Evolutionary conservation across 2,888 invertebrate genomes (phyloP), one percentile per base, ranked within the genome.

Genomic region (Nomada flava): DNA sequence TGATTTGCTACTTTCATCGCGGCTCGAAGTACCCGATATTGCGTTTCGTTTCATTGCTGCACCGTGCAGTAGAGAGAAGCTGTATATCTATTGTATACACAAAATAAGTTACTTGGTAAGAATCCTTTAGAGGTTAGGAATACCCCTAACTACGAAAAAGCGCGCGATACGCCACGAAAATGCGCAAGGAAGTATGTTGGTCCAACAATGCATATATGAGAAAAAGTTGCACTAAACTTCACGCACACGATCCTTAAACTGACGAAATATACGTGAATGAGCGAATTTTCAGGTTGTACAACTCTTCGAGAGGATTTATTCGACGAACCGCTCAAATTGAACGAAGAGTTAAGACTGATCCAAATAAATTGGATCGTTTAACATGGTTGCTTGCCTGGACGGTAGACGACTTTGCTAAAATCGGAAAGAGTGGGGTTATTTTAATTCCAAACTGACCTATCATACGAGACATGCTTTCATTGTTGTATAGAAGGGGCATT

Each of bases 11-110:
- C 52, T 83, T 15, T 72, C 81, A 11, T 74, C 81, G 5, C 64
- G 71, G 55, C 70, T 63, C 1, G 59, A 64, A 36, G 62, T 20
- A 26, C 60, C 29, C 2, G 81, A 62, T n/a, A 9, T 36, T 36
- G 36, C 5, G 23, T 18, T 53, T 18, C 72, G 69, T 57, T 65
- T 78, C 83, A 83, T 83, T 80, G 76, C 59, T 70, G n/a, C 18
- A 13, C 20, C 26, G 2, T 0, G 20, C 9, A 62, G 36, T n/a
- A 50, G 29, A 20, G 2, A n/a, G 23, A 59, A 59, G 42, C 20
- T 29, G 23, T n/a, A 1, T 20, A 60, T 47, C 4, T 57, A 26
- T 57, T 2, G 23, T 23, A n/a, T 10, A 18, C 44, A 7, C 20
- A 7, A 13, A 2, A 7, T 9, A 60, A 20, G 10, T 26, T n/a